phyloP scores from a whole-genome alignment of 2,113 vertebrate species.

The Prionailurus bengalensis region DNA sequence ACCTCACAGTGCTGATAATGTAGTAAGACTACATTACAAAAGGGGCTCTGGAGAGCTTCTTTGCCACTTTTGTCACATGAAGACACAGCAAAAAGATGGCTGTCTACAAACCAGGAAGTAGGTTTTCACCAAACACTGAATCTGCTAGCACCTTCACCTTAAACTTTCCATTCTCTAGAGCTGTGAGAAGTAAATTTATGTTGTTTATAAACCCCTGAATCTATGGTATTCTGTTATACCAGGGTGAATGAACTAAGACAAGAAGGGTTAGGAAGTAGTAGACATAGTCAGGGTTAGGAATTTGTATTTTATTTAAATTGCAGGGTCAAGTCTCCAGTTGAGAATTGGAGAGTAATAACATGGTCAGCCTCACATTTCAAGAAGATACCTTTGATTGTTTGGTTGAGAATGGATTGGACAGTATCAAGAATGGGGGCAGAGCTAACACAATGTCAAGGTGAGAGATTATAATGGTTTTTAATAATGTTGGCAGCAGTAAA shows the following conservation, averaged over 20 bases:
- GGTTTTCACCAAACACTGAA: not conserved
- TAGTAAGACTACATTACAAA: not conserved
- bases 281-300: not conserved
- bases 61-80: not conserved
- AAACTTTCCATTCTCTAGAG: not conserved
- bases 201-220: not conserved
- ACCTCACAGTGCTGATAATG: not conserved
- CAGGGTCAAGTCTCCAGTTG: not conserved
- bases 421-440: not conserved
- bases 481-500: not conserved
- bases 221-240: not conserved
- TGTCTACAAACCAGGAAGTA: not conserved
- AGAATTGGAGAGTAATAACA: not conserved
- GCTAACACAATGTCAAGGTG: not conserved
- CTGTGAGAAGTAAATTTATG: not conserved
- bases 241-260: not conserved
- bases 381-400: not conserved
- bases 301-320: conserved; percentile 7
- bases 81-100: not conserved
- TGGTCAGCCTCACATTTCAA: not conserved
- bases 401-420: not conserved
- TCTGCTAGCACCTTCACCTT: not conserved
- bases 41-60: not conserved
- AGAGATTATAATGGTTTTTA: not conserved
- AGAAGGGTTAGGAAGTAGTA: not conserved